phyloP scores from a whole-genome alignment of 2,888 invertebrate species.

The Eulithis testata region DNA sequence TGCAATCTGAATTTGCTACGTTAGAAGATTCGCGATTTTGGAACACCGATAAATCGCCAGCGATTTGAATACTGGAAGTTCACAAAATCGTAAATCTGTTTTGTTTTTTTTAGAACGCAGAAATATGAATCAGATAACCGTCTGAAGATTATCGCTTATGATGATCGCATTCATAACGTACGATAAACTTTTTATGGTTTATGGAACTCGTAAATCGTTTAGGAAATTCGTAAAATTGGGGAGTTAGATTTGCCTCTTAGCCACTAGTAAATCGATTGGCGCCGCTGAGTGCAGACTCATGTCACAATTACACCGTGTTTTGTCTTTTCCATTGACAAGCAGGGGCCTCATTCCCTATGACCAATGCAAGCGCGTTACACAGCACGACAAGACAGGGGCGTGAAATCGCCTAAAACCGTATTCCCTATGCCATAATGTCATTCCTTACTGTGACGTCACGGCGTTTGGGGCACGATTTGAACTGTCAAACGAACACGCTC shows the following conservation, averaged over 20 bases:
- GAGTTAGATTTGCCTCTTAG: background rate
- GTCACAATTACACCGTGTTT: background rate
- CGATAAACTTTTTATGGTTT: background rate
- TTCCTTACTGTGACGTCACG: too few relatives aligned
- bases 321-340: too few relatives aligned
- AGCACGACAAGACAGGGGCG: too few relatives aligned
- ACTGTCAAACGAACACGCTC: too few relatives aligned
- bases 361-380: too few relatives aligned
- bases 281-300: background rate
- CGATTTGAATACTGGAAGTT: background rate
- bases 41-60: background rate
- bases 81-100: background rate
- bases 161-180: background rate
- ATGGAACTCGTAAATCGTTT: background rate
- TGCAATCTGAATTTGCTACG: too few relatives aligned
- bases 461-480: too few relatives aligned
- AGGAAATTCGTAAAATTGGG: background rate
- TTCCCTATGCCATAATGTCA: too few relatives aligned
- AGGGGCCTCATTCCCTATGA: too few relatives aligned
- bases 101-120: background rate
- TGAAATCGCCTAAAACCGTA: too few relatives aligned
- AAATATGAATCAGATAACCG: background rate
- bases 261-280: background rate
- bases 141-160: background rate
- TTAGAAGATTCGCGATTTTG: background rate